phyloP scores from a whole-genome alignment of 1,140 invertebrate genomes.

The Scaptomyza hsui region DNA sequence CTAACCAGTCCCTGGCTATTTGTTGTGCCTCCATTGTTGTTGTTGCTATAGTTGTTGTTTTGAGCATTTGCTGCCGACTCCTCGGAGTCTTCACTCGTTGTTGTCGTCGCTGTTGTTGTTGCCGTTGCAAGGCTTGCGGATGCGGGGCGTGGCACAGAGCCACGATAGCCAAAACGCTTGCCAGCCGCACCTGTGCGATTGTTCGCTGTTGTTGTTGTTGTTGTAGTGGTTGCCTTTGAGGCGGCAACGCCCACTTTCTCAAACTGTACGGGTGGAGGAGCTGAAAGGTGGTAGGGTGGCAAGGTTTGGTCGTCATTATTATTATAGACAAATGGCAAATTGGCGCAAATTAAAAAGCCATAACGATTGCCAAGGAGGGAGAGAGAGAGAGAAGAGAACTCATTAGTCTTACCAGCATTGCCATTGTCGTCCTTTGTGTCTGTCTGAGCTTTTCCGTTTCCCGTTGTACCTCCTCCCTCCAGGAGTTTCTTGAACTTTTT shows the following conservation, averaged over 20 bases:
- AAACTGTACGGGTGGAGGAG: constrained; percentile 66
- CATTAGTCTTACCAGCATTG: constrained; percentile 73
- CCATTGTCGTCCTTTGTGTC: constrained; percentile 78
- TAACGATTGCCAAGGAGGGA: constrained; percentile 21
- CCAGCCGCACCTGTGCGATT: constrained; percentile 58
- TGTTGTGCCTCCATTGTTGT: constrained; percentile 31
- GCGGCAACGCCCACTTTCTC: constrained; percentile 78
- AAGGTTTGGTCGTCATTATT: constrained; percentile 46
- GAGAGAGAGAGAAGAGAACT: neutral
- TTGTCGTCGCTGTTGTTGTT: neutral
- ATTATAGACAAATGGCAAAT: constrained; percentile 45
- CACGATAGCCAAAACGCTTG: constrained; percentile 78
- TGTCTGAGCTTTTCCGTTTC: constrained; percentile 23
- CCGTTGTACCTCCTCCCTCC: constrained; percentile 40
- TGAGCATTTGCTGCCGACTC: constrained; percentile 54
- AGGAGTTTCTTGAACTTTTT: constrained; percentile 82
- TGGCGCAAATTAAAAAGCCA: constrained; percentile 60
- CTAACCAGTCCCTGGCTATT: constrained; percentile 60
- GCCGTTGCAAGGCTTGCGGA: constrained; percentile 51
- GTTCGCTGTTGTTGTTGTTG: constrained; percentile 14
- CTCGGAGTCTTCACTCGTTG: constrained; percentile 47
- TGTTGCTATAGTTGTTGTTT: constrained; percentile 57
- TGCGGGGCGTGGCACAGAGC: constrained; percentile 70
- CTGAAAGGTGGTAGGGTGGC: constrained; percentile 32
- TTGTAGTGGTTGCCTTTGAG: constrained; percentile 38